Evolutionary conservation across 2,888 invertebrate species (phyloP), one percentile per base, ranked within the genome.

Genomic region (Drosophila anomalata): DNA sequence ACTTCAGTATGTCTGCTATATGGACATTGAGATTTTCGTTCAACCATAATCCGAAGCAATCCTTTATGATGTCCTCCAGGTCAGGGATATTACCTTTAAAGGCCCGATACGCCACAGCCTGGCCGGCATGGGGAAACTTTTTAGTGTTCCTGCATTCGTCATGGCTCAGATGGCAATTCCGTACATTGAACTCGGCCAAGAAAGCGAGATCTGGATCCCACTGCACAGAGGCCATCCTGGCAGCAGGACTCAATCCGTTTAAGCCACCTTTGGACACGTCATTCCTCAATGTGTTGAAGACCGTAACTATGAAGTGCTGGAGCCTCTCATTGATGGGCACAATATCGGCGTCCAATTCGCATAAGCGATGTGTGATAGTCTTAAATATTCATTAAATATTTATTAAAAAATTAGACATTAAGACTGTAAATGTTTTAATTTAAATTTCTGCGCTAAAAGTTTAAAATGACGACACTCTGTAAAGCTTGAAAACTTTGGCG

Each of bases 161-260:
- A 0, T 11, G 22, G 0, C 48, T 22, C 9, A 60, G 0, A 1
- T 0, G 0, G 20, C 79, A 80, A 0, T 24, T 6, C 0, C 12
- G 24, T 0, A 80, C 76, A 59, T 74, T 78, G 12, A 50, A 11
- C 12, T 62, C 48, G 3, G 80, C 85, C 5, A 76, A 2, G 24
- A 39, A 4, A 5, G 81, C 66, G 3, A 80, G 58, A 4, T 84
- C 74, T 0, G 7, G 0, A 3, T 84, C 52, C 80, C 80, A 80
- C 0, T 1, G 14, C 7, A 80, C 7, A 5, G 68, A 44, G 1
- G 31, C 46, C 80, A 80, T 80, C 3, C 53, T 58, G 2, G 39
- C 14, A 6, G 80, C 84, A 7, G 46, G 12, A 24, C 8, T 44
- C 6, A 73, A 11, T 0, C 48, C 62, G 0, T 39, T 33, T 2